These are phyloP conservation scores for Automeris io DNA, from an alignment of 2,888 invertebrate genomes.

Conservation along the genomic window DNA sequence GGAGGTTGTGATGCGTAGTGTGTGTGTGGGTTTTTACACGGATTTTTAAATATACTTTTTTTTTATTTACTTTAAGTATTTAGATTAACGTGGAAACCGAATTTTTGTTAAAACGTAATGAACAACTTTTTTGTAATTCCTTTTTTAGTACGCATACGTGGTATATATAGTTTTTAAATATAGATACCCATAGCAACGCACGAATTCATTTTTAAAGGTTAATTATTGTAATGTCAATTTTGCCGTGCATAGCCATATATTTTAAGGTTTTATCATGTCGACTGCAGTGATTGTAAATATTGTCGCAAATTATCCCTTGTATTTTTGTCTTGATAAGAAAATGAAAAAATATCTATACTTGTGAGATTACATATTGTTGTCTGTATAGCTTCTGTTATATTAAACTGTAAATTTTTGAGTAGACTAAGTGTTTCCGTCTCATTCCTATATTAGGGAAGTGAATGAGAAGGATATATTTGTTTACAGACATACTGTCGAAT, in stretches of 20 bases:
- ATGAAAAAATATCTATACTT: background rate
- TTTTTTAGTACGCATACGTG: background rate
- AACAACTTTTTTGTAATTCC: background rate
- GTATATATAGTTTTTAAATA: background rate
- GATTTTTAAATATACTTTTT: constrained; percentile 43
- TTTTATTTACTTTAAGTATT: constrained; percentile 35
- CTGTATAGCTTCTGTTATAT: constrained; percentile 1
- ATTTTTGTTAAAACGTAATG: constrained; percentile 44
- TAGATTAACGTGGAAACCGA: constrained; percentile 41
- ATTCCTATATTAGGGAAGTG: background rate
- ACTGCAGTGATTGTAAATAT: background rate
- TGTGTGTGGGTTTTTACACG: constrained; percentile 42
- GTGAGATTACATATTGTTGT: background rate
- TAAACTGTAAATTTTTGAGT: background rate
- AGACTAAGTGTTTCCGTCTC: background rate
- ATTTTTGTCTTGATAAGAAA: background rate
- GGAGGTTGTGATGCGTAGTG: constrained; percentile 66
- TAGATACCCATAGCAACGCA: background rate
- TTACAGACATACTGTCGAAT: constrained; percentile 11
- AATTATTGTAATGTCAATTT: background rate
- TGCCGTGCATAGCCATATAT: background rate
- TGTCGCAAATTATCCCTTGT: background rate
- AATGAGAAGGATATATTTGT: background rate
- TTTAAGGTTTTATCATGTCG: background rate
- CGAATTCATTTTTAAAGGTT: background rate